Conservation (phyloP, 2,888 invertebrate species). For the Ethmia dodecea region DNA sequence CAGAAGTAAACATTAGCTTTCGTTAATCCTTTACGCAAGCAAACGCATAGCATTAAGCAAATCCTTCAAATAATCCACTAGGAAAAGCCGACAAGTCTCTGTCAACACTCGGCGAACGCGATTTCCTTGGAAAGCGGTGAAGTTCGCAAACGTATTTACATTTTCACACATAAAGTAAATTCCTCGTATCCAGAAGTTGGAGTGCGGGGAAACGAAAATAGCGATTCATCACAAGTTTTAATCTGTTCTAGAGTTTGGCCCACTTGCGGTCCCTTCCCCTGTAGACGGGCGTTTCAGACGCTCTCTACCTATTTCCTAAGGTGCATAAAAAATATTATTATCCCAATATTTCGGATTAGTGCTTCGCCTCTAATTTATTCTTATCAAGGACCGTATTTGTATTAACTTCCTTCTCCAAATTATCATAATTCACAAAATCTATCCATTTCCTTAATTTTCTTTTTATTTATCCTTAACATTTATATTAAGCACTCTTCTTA, state of each 20-base stretch:
- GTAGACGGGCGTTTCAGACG: conserved; percentile 22
- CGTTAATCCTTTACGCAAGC: conserved; percentile 58
- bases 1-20: conserved; percentile 47
- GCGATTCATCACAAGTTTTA: conserved; percentile 74
- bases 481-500: too few species aligned
- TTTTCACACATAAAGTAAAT: conserved; percentile 72
- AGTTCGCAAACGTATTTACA: conserved; percentile 67
- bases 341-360: too few species aligned
- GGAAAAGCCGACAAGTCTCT: conserved; percentile 62
- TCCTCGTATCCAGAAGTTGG: conserved; percentile 58
- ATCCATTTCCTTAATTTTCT: too few species aligned
- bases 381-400: too few species aligned
- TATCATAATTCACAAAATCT: too few species aligned
- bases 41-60: conserved; percentile 64
- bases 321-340: too few species aligned
- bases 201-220: conserved; percentile 60
- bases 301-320: too few species aligned
- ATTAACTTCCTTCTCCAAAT: too few species aligned
- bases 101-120: conserved; percentile 64
- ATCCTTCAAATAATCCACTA: conserved; percentile 70
- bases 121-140: conserved; percentile 57
- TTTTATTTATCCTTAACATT: too few species aligned
- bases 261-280: conserved; percentile 39
- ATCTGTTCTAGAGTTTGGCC: conserved; percentile 68
- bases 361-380: too few species aligned